Percentiles rank a stretch among this genome's conserved stretches.
phyloP scores from a whole-genome alignment of 1,140 invertebrate genomes.

The Eueides isabella region DNA sequence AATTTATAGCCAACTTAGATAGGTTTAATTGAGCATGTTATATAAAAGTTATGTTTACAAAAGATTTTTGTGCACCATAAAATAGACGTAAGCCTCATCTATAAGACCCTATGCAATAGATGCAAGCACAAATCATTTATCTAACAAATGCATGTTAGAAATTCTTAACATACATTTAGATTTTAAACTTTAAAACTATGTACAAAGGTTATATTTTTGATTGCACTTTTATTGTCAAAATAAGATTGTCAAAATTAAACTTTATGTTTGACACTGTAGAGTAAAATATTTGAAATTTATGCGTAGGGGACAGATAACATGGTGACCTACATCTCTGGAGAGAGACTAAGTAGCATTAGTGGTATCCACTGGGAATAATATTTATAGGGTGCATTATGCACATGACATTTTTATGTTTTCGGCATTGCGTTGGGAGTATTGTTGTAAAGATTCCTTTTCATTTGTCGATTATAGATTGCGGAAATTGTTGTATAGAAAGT shows the following conservation, averaged over 20 bases:
- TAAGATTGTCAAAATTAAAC: constrained; percentile 43
- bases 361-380: constrained; percentile 74
- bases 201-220: constrained; percentile 4
- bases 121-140: constrained; percentile 66
- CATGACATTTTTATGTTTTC: constrained; percentile 80
- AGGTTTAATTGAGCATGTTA: constrained; percentile 68
- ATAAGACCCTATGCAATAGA: constrained; percentile 68
- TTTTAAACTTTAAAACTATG: constrained; percentile 41
- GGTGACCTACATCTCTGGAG: constrained; percentile 80
- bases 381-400: constrained; percentile 81
- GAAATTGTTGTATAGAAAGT: constrained; percentile 20
- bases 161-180: not conserved
- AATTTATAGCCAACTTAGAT: constrained; percentile 60
- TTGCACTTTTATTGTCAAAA: not conserved
- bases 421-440: constrained; percentile 64
- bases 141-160: constrained; percentile 50
- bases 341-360: constrained; percentile 71
- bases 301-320: constrained; percentile 57
- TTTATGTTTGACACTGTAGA: constrained; percentile 50
- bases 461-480: constrained; percentile 43
- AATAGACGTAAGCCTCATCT: constrained; percentile 62
- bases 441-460: constrained; percentile 57
- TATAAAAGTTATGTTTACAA: constrained; percentile 76
- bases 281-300: constrained; percentile 50
- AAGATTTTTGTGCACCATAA: constrained; percentile 64